Conservation (phyloP, 35 echinoderm and acorn worm genomes). For the Apostichopus parvimensis region DNA sequence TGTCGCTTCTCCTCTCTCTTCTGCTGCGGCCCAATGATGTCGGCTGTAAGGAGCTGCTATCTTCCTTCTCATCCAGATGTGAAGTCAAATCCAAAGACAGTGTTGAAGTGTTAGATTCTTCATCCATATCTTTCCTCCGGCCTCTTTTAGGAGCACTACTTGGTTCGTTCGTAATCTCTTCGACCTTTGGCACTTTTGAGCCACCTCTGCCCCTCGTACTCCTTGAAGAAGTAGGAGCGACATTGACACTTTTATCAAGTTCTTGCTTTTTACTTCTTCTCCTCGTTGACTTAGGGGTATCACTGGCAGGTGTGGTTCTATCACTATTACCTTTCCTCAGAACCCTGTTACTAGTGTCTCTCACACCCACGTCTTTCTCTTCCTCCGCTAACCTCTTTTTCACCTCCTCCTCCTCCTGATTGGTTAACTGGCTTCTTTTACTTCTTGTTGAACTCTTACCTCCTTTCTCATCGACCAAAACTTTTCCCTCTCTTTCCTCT, state of each 20-base stretch:
- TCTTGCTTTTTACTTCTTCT: neutral
- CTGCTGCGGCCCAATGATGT: neutral
- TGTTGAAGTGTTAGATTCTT: conserved; percentile 2
- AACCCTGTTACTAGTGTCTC: neutral
- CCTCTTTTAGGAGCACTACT: neutral
- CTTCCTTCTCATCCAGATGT: neutral
- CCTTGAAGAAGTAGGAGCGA: neutral
- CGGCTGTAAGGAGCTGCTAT: neutral
- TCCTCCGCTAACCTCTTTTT: neutral
- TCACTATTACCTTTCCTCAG: neutral
- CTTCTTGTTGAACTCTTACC: neutral
- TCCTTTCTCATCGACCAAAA: neutral
- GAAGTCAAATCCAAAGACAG: neutral
- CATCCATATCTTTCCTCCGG: neutral
- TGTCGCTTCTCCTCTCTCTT: neutral
- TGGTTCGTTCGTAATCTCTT: neutral
- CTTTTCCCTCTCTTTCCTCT: neutral
- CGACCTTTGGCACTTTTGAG: neutral
- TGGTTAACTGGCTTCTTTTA: neutral
- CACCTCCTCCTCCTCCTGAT: neutral
- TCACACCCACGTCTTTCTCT: neutral
- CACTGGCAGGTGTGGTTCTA: neutral
- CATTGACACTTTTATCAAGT: neutral
- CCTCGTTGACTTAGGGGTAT: neutral
- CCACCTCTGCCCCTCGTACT: neutral